These are phyloP conservation scores for Cordylochernes scorpioides DNA, from an alignment of 2,888 invertebrate genomes.

Conservation along the genomic window DNA sequence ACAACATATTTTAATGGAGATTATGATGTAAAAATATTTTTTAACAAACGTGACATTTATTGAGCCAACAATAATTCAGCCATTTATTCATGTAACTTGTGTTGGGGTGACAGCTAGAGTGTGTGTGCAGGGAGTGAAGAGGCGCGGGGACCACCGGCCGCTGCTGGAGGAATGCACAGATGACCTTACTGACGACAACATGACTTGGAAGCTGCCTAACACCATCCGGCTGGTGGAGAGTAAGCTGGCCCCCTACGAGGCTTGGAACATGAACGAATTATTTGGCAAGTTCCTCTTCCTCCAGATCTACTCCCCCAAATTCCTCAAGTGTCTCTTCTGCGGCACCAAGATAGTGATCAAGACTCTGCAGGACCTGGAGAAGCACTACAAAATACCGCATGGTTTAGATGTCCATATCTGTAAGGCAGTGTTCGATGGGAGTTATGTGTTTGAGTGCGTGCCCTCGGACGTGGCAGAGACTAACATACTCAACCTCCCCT, in stretches of 20 bases:
- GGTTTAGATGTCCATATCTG: constrained; percentile 13
- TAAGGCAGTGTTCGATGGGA: constrained; percentile 15
- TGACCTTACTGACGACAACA: neutral
- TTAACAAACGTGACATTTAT: too few relatives aligned
- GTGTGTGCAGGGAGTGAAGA: constrained; percentile 4
- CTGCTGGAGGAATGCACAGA: neutral
- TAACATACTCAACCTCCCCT: constrained; percentile 13
- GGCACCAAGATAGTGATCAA: constrained; percentile 12
- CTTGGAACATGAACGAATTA: constrained; percentile 9
- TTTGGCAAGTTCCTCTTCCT: constrained; percentile 10
- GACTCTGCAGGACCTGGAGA: constrained; percentile 13
- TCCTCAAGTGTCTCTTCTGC: constrained; percentile 13
- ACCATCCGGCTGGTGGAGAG: constrained; percentile 11
- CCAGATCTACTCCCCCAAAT: constrained; percentile 14
- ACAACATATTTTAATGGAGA: too few relatives aligned
- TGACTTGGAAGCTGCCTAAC: constrained; percentile 10
- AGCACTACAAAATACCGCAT: constrained; percentile 15
- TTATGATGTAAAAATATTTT: too few relatives aligned
- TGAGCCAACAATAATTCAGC: too few relatives aligned
- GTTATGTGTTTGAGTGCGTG: constrained; percentile 15
- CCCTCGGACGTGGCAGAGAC: constrained; percentile 13
- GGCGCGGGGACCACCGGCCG: constrained; percentile 9
- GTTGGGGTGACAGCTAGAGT: too few relatives aligned
- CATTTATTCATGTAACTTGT: too few relatives aligned
- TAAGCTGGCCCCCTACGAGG: constrained; percentile 10